phyloP scores from a whole-genome alignment of 2,113 vertebrate genomes.

The Eurypyga helias region DNA sequence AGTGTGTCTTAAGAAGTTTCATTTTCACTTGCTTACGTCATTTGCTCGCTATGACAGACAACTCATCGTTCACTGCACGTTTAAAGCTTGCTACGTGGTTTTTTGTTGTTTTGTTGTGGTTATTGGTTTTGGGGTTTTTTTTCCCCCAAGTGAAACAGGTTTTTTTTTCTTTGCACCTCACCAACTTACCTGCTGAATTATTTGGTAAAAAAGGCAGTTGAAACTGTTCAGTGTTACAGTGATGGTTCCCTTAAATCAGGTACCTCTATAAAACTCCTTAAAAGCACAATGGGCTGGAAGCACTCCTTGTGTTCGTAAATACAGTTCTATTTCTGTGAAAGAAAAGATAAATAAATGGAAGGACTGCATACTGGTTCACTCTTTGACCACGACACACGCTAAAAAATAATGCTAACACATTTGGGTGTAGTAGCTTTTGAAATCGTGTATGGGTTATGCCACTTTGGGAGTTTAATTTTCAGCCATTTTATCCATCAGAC shows the following conservation, averaged over 20 bases:
- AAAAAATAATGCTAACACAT: background rate
- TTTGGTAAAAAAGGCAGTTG: constrained; percentile 16
- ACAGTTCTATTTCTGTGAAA: background rate
- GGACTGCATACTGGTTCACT: background rate
- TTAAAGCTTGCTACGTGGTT: constrained; percentile 56
- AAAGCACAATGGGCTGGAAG: background rate
- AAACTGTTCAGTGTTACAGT: background rate
- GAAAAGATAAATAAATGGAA: background rate
- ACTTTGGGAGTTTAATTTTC: constrained; percentile 3
- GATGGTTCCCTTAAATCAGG: constrained; percentile 32
- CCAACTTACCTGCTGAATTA: constrained; percentile 31
- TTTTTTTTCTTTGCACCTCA: constrained; percentile 40
- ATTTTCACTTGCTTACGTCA: constrained; percentile 68
- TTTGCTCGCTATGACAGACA: constrained; percentile 60
- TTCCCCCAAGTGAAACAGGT: background rate
- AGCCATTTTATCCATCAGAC: background rate
- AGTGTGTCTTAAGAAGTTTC: constrained; percentile 66
- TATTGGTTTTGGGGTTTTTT: background rate
- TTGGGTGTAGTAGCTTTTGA: background rate
- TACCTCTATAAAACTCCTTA: background rate
- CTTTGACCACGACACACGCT: background rate
- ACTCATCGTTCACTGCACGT: constrained; percentile 66
- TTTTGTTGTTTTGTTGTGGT: too few species aligned
- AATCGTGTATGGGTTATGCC: background rate
- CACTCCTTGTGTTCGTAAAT: constrained; percentile 9